Evolutionary conservation across 2,797 vertebrate species (phyloP), one percentile per base, ranked within the genome.

Genomic region (Semaprochilodus insignis): DNA sequence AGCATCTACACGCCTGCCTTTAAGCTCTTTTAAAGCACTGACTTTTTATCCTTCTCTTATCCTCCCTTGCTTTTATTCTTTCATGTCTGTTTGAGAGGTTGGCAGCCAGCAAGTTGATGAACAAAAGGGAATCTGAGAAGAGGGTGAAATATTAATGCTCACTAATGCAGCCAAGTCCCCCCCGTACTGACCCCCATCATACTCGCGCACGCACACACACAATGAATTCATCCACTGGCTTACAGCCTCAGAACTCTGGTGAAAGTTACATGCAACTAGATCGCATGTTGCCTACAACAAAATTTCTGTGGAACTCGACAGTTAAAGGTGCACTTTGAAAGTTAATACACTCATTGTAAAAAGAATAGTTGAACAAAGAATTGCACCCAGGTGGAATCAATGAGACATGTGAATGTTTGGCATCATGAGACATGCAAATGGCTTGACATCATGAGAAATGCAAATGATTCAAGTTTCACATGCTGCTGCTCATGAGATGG

Each of bases 141-240:
- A 83, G 87, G 86, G 83, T 92, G 59, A 94, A 93, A 92, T 92
- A 93, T 95, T 95, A 81, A 94, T 94, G 93, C 90, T 93, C 85
- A 89, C 91, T 91, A 85, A 59, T 81, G 86, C 77, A 40, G 48
- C 85, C 80, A 83, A 85, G 83, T 66, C 89, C 86, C 90, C 90
- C 87, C 84, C 52, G 69, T 70, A 83, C 81, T 89, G 85, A 89
- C 88, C 90, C 87, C 82, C 55, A 83, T 34, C 51, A 71, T 51
- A 48, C 80, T 73, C 17, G 67, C 31, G 54, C 48, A 34, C 74
- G 54, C 31, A 72, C 25, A 36, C 81, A 70, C 44, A 79, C 36
- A 21, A 36, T 15, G 15, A 4, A 78, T 54, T 23, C 57, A 67
- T 65, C 48, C 17, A 51, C 44, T 48, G 15, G 17, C n/a, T 19